These are phyloP conservation scores for Helicoverpa assulta DNA, from an alignment of 2,888 invertebrate species.

Conservation along the genomic window DNA sequence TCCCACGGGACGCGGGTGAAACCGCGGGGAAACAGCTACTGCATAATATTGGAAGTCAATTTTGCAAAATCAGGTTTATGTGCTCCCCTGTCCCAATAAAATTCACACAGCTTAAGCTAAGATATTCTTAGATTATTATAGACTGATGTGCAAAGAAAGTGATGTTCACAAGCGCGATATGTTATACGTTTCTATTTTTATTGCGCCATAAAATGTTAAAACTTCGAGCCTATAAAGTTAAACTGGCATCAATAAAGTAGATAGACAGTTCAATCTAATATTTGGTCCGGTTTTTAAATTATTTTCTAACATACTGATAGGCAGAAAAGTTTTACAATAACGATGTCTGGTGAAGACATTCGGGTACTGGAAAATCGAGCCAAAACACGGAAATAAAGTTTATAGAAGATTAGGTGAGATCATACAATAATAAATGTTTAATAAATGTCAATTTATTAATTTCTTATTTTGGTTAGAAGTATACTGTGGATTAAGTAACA, in stretches of 20 bases:
- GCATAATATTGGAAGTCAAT: neutral
- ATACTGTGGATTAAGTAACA: too few species aligned
- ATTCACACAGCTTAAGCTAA: neutral
- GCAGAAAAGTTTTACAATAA: conserved; percentile 57
- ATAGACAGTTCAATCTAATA: conserved; percentile 37
- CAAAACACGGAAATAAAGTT: conserved; percentile 33
- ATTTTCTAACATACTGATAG: conserved; percentile 28
- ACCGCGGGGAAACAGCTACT: too few species aligned
- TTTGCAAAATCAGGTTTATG: neutral
- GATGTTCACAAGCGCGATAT: conserved; percentile 37
- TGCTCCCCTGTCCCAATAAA: conserved; percentile 1
- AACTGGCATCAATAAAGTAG: conserved; percentile 33
- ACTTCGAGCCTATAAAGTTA: conserved; percentile 38
- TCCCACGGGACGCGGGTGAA: too few species aligned
- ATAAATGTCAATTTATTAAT: too few species aligned
- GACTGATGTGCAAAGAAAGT: conserved; percentile 32
- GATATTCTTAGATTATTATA: conserved; percentile 36
- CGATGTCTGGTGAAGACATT: conserved; percentile 50
- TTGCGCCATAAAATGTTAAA: conserved; percentile 45
- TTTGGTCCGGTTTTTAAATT: conserved; percentile 35
- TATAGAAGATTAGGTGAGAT: conserved; percentile 23
- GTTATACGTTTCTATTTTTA: conserved; percentile 50
- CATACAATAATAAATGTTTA: too few species aligned
- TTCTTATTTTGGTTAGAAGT: too few species aligned
- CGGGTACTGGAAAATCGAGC: conserved; percentile 28